phyloP scores from a whole-genome alignment of 2,113 vertebrate genomes.

The Dermatemys mawii region DNA sequence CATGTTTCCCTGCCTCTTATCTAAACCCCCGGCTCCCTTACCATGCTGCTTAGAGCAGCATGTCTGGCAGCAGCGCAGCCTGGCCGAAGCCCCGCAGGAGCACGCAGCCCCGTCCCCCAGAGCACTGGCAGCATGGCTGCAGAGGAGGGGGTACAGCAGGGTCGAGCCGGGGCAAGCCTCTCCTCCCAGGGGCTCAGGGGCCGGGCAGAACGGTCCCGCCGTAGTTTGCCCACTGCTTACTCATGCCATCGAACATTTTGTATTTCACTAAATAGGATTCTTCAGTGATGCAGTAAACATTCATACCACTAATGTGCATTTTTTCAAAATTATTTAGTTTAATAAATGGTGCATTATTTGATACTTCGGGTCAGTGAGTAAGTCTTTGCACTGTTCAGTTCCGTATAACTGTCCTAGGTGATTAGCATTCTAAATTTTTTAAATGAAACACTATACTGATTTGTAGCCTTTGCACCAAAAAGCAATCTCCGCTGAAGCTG shows the following conservation, averaged over 20 bases:
- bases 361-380: background rate
- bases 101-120: too few species aligned
- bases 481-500: background rate
- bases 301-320: background rate
- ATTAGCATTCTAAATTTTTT: background rate
- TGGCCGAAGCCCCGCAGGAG: too few species aligned
- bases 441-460: fast-evolving
- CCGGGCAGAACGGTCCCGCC: too few species aligned
- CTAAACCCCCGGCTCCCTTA: too few species aligned
- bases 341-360: background rate
- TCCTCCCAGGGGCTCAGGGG: too few species aligned
- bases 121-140: too few species aligned
- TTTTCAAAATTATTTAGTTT: background rate
- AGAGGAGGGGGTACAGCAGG: too few species aligned
- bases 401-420: background rate
- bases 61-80: too few species aligned
- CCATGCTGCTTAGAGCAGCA: too few species aligned
- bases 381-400: background rate
- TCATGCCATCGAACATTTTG: background rate
- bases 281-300: background rate
- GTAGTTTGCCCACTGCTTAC: too few species aligned
- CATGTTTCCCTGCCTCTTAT: too few species aligned
- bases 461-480: background rate
- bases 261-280: background rate
- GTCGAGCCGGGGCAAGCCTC: too few species aligned